Evolutionary conservation across 2,797 vertebrate genomes (phyloP).

Genomic region (Nothura maculosa): DNA sequence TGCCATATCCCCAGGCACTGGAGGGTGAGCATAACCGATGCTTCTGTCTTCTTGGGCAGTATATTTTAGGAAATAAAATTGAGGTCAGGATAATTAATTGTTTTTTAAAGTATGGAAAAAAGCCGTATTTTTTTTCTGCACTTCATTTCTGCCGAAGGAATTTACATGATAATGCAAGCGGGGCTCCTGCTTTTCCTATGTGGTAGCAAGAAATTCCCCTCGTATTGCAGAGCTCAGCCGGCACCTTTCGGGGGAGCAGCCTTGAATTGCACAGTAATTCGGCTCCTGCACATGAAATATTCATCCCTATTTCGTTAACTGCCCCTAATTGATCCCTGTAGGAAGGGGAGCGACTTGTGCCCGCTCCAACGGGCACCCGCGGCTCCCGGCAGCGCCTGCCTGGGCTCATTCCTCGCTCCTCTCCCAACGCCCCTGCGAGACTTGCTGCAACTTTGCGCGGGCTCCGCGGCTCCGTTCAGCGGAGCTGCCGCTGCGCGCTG

Average conservation of each 20-base stretch:
- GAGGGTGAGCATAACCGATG: conserved; percentile 85
- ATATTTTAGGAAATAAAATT: conserved; percentile 72
- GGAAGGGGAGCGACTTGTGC: conserved; percentile 6
- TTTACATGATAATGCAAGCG: not conserved
- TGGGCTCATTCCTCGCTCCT: conserved; percentile 51
- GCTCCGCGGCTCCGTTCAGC: conserved; percentile 37
- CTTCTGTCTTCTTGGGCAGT: conserved; percentile 84
- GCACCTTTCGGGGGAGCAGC: not conserved
- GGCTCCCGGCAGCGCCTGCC: conserved; percentile 45
- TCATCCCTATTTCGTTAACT: conserved; percentile 10
- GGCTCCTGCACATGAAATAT: conserved; percentile 7
- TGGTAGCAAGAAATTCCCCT: conserved; percentile 34
- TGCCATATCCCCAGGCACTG: conserved; percentile 82
- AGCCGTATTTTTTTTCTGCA: conserved; percentile 35
- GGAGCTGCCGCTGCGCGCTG: not conserved
- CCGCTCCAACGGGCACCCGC: conserved; percentile 35
- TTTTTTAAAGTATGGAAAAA: conserved; percentile 69
- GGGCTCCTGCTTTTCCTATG: not conserved
- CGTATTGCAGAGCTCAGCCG: conserved; percentile 42
- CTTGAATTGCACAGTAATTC: conserved; percentile 46
- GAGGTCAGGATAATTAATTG: conserved; percentile 79
- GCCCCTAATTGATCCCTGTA: conserved; percentile 44
- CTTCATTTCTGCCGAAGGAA: not conserved
- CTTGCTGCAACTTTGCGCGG: conserved; percentile 32
- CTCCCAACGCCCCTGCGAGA: conserved; percentile 26